Percentiles rank a stretch among this genome's conserved stretches.
Evolutionary conservation across 2,113 vertebrate genomes (phyloP).

Genomic region (Oreamnos americanus): DNA sequence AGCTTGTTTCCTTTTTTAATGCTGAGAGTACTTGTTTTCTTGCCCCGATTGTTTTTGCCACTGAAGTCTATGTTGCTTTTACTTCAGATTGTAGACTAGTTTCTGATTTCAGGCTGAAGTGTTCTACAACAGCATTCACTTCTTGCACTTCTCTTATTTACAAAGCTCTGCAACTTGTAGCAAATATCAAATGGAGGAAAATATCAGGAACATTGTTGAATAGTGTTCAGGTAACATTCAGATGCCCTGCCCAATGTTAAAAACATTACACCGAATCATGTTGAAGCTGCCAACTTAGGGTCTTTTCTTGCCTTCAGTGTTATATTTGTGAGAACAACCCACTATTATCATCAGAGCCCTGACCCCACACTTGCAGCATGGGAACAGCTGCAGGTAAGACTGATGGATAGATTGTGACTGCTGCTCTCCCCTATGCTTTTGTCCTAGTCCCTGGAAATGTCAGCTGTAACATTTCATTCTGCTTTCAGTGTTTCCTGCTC

Average conservation of each 20-base stretch:
- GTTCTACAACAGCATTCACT: not conserved
- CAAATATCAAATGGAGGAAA: not conserved
- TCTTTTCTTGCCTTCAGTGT: not conserved
- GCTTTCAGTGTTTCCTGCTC: not conserved
- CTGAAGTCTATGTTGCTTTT: not conserved
- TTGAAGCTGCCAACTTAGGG: slow-evolving; percentile 28
- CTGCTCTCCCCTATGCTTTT: not conserved
- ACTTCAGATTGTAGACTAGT: not conserved
- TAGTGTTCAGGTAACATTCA: not conserved
- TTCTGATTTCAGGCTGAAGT: not conserved
- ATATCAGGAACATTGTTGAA: not conserved
- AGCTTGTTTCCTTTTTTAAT: not conserved
- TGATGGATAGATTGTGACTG: not conserved
- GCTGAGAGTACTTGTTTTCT: not conserved
- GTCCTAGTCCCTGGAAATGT: not conserved
- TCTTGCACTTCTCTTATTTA: not conserved
- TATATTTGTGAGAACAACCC: slow-evolving; percentile 20
- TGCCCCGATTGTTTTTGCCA: not conserved
- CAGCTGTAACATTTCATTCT: not conserved
- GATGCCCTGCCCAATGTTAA: not conserved
- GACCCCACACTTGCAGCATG: not conserved
- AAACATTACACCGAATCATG: not conserved
- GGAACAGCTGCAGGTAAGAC: not conserved
- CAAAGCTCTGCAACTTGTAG: not conserved
- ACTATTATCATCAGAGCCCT: not conserved